Conservation (phyloP, 2,888 invertebrate species). For the Liodrosophila aerea region DNA sequence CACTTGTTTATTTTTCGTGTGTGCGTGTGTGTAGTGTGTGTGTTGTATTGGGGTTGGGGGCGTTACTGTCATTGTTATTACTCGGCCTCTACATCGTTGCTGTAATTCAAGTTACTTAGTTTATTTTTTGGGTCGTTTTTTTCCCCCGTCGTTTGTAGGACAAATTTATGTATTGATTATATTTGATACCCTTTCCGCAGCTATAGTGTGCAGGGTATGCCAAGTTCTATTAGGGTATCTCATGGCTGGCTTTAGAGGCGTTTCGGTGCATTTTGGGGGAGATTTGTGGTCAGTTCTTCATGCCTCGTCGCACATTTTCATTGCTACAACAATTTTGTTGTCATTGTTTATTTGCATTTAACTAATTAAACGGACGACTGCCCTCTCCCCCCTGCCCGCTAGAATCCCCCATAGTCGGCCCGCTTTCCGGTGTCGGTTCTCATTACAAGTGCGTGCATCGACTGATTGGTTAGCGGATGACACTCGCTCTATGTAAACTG, state of each 20-base stretch:
- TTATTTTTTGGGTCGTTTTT: slow-evolving; percentile 63
- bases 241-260: slow-evolving; percentile 11
- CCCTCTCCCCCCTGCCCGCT: background rate
- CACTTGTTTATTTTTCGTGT: slow-evolving; percentile 65
- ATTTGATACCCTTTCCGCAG: slow-evolving; percentile 32
- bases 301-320: slow-evolving; percentile 67
- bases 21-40: slow-evolving; percentile 25
- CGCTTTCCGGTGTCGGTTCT: slow-evolving; percentile 62
- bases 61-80: slow-evolving; percentile 75
- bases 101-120: slow-evolving; percentile 50
- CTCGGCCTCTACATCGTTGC: slow-evolving; percentile 39
- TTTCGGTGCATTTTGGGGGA: background rate
- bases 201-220: background rate
- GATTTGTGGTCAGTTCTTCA: slow-evolving; percentile 53
- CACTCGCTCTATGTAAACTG: too few relatives aligned
- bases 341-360: slow-evolving; percentile 63
- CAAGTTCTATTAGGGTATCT: too few relatives aligned
- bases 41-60: slow-evolving; percentile 41
- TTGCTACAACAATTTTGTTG: slow-evolving; percentile 67
- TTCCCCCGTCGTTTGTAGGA: slow-evolving; percentile 71
- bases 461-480: background rate
- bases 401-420: too few relatives aligned
- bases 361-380: slow-evolving; percentile 67
- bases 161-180: slow-evolving; percentile 79
- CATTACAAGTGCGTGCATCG: slow-evolving; percentile 18